Conservation (phyloP, 2,113 vertebrate genomes). For the Leucosticte australis region DNA sequence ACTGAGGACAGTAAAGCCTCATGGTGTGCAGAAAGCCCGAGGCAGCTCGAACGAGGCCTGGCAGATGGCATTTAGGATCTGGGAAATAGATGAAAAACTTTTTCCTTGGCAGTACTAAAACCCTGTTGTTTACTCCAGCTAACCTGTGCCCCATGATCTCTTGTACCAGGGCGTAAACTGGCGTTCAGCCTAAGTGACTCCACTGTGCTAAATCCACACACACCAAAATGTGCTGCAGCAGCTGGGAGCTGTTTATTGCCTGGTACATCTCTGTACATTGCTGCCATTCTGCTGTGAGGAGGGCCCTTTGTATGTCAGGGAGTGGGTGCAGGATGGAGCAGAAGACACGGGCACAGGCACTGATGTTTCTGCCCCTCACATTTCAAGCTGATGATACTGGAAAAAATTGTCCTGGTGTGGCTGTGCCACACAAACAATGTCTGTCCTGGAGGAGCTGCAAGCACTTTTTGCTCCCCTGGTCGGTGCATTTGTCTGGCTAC, state of each 20-base stretch:
- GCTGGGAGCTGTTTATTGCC: neutral
- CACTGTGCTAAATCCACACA: neutral
- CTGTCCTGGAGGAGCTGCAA: neutral
- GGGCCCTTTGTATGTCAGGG: neutral
- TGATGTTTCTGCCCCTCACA: neutral
- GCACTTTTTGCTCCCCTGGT: neutral
- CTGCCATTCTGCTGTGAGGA: neutral
- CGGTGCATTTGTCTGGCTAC: neutral
- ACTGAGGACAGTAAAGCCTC: neutral
- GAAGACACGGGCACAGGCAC: neutral
- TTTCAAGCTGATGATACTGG: neutral
- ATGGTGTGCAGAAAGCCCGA: neutral
- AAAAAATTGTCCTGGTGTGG: neutral
- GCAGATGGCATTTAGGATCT: neutral
- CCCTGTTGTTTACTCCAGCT: neutral
- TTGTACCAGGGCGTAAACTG: neutral
- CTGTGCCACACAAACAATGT: rapidly evolving
- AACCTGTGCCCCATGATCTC: constrained; percentile 13
- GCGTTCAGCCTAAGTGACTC: neutral
- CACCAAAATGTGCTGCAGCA: neutral
- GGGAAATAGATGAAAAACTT: constrained; percentile 1
- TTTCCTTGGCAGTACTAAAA: neutral
- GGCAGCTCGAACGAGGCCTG: neutral
- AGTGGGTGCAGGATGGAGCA: neutral
- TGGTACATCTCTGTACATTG: neutral